These are phyloP conservation scores for Mythimna pallens DNA, from an alignment of 2,888 invertebrate species.

Conservation along the genomic window DNA sequence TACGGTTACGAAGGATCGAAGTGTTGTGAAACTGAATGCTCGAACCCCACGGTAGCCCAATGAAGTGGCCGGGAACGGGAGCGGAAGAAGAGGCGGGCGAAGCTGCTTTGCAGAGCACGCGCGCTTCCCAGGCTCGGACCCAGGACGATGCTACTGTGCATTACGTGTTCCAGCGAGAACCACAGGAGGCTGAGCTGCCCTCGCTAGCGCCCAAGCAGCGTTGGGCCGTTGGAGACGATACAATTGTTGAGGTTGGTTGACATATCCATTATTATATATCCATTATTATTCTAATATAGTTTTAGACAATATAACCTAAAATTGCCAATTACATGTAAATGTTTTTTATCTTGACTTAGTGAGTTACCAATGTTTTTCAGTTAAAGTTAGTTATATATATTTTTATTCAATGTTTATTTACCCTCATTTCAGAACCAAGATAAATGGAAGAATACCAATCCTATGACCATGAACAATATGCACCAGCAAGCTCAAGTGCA, in stretches of 20 bases:
- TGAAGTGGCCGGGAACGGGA: constrained; percentile 95
- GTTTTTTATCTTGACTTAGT: constrained; percentile 22
- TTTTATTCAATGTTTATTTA: constrained; percentile 29
- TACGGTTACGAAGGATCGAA: constrained; percentile 80
- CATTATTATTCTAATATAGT: constrained; percentile 7
- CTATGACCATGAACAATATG: constrained; percentile 90
- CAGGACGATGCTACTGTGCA: constrained; percentile 97
- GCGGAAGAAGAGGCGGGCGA: constrained; percentile 92
- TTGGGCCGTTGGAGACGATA: constrained; percentile 97
- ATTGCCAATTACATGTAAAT: constrained; percentile 31
- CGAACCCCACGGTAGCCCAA: constrained; percentile 92
- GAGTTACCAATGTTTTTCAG: constrained; percentile 3
- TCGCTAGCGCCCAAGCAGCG: constrained; percentile 94
- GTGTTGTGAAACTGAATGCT: constrained; percentile 89
- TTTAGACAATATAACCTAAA: constrained; percentile 56
- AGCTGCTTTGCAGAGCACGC: constrained; percentile 91
- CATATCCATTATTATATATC: constrained; percentile 18
- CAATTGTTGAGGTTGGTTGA: constrained; percentile 95
- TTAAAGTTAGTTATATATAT: neutral
- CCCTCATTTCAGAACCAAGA: constrained; percentile 93
- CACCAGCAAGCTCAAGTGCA: constrained; percentile 90
- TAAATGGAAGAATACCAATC: constrained; percentile 95
- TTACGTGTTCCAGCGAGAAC: constrained; percentile 96
- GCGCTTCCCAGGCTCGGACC: constrained; percentile 93
- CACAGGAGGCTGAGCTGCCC: constrained; percentile 95